Base-by-base conservation (phyloP, 2,113 vertebrate species). In the Lepisosteus oculatus region DNA sequence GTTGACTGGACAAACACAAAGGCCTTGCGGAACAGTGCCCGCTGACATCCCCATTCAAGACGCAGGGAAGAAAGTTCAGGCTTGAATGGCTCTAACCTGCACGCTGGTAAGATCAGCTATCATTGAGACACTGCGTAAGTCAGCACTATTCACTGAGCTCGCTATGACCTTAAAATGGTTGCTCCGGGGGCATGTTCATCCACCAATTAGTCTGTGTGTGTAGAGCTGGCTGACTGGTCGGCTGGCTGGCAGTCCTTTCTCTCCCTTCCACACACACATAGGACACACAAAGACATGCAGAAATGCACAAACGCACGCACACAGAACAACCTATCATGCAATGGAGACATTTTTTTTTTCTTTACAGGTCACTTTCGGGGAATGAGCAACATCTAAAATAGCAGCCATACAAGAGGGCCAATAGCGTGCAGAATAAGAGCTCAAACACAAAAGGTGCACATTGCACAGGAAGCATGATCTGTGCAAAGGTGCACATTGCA, bases 1-100 rank as follows among this genome's bases (percentile, higher is more conserved):
- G 93, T 92, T 95, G 92, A 93, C 90, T 95, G 91, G 93, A 85
- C 93, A 95, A 95, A 96, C 87, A 97, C 92, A 98, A 98, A 96
- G 86, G 88, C 90, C 92, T 87, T 92, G 91, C 94, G 90, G 92
- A 90, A 92, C 89, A 88, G 88, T 88, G 90, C 93, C 93, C 89
- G 84, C 90, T 95, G 94, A 93, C 92, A 90, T 89, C 85, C 89
- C 91, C 82, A 94, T 93, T 94, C 91, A 93, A 92, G 91, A 90
- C 87, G 84, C 91, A 93, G 89, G 89, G 91, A 92, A 89, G 85
- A 88, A 86, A 85, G 84, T 86, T 92, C 91, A 92, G 90, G 91
- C 93, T 90, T 93, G 90, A 93, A 92, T 93, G 90, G 90, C 87
- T 90, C 88, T 87, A 85, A 91, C 91, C 88, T 83, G 85, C 87